These are phyloP conservation scores for Luperina nickerlii DNA, from an alignment of 2,888 invertebrate species.

Conservation along the genomic window DNA sequence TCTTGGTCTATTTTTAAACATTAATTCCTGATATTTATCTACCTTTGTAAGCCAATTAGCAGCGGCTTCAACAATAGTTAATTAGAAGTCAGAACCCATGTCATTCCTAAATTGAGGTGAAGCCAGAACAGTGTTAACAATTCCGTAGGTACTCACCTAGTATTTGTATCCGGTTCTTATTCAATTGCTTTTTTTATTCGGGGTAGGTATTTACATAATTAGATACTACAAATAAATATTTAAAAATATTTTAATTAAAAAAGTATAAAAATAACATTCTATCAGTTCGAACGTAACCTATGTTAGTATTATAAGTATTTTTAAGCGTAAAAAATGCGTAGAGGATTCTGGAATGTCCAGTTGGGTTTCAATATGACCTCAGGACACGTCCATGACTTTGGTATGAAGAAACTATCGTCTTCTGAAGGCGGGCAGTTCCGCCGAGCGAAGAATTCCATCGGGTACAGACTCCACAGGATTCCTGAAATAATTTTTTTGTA, in stretches of 20 bases:
- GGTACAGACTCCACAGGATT: slow-evolving; percentile 93
- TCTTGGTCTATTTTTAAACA: neutral
- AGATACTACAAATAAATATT: neutral
- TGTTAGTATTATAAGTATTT: neutral
- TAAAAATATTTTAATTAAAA: neutral
- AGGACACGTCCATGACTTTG: slow-evolving; percentile 88
- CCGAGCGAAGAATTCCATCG: slow-evolving; percentile 96
- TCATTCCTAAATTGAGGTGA: neutral
- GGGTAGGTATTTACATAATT: neutral
- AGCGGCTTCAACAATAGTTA: neutral
- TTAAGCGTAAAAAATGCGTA: slow-evolving; percentile 69
- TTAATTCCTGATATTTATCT: neutral
- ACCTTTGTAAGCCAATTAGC: slow-evolving; percentile 1
- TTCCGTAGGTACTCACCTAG: neutral
- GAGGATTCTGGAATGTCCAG: slow-evolving; percentile 87
- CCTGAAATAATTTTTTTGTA: slow-evolving; percentile 73
- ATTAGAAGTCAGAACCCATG: neutral
- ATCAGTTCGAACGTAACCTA: neutral
- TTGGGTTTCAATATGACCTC: slow-evolving; percentile 84
- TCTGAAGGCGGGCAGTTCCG: slow-evolving; percentile 92
- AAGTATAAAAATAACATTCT: slow-evolving; percentile 24
- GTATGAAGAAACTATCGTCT: slow-evolving; percentile 85
- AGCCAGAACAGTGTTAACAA: neutral
- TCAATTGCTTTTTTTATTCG: neutral
- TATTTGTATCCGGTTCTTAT: neutral